A percentile compares a stretch with the other conserved stretches of the same genome.
phyloP scores from a whole-genome alignment of 2,888 invertebrate species.

The Oscheius myriophilus region DNA sequence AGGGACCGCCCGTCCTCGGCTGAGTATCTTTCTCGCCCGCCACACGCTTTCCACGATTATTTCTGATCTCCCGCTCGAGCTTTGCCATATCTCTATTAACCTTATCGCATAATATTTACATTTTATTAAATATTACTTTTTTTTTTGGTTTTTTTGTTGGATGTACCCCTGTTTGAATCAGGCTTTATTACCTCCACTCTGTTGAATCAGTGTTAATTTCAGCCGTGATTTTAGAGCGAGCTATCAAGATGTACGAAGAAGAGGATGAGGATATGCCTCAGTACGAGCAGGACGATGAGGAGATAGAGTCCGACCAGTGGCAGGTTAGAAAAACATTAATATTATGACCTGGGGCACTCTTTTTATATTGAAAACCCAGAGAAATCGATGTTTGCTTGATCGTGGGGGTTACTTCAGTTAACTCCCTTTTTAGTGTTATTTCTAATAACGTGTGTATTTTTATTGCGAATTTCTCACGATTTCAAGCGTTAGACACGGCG shows the following conservation, averaged over 20 bases:
- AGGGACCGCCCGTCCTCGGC: constrained; percentile 86
- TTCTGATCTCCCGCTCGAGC: neutral
- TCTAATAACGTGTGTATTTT: no score
- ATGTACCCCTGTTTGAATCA: neutral
- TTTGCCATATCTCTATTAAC: neutral
- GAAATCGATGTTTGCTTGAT: no score
- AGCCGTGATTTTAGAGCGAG: neutral
- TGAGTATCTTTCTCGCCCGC: constrained; percentile 11
- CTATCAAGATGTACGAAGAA: constrained; percentile 44
- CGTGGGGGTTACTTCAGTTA: no score
- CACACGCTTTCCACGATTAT: neutral
- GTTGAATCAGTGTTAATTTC: neutral
- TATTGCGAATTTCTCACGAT: no score
- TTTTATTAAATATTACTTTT: neutral
- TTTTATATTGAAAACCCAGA: no score
- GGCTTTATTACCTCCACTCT: neutral
- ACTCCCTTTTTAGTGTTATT: no score
- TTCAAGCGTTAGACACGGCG: no score
- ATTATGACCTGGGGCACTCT: no score
- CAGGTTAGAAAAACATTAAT: no score
- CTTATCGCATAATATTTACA: neutral
- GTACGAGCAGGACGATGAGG: constrained; percentile 76
- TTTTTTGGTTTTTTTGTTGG: neutral
- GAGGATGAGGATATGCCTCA: constrained; percentile 52
- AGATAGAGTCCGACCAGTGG: constrained; percentile 97